A percentile compares a stretch with the other conserved stretches of the same genome.
These are phyloP conservation scores for Hoplodrina blanda DNA, from an alignment of 2,888 invertebrate species.

Conservation along the genomic window DNA sequence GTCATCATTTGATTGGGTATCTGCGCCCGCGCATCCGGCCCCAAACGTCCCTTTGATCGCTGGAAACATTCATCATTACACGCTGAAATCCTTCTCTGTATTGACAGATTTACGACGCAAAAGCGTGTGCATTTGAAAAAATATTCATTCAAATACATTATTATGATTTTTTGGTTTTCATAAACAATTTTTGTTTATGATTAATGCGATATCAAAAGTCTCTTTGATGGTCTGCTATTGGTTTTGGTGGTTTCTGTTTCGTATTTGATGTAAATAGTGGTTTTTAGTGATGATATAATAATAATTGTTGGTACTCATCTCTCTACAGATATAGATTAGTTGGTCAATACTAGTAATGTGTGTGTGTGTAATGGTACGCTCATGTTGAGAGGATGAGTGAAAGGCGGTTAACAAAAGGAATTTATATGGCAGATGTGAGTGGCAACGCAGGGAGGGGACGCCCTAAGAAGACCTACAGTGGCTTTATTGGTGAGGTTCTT, in stretches of 20 bases:
- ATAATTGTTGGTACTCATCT: conserved; percentile 24
- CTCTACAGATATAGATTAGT: conserved; percentile 15
- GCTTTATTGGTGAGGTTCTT: no score
- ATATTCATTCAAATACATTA: conserved; percentile 65
- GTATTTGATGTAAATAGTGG: conserved; percentile 56
- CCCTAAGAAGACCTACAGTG: no score
- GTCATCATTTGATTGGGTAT: conserved; percentile 57
- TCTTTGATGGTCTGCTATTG: conserved; percentile 57
- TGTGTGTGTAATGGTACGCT: not conserved
- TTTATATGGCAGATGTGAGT: no score
- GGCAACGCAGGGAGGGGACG: no score
- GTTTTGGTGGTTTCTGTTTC: conserved; percentile 40
- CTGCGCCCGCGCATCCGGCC: conserved; percentile 61
- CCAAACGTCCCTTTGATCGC: conserved; percentile 68
- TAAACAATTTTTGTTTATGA: conserved; percentile 66
- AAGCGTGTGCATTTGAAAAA: conserved; percentile 63
- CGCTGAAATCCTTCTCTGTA: conserved; percentile 65
- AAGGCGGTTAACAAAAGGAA: not conserved
- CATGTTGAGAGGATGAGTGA: not conserved
- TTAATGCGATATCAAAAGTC: conserved; percentile 62
- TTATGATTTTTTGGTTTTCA: conserved; percentile 59
- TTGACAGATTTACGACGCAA: conserved; percentile 73
- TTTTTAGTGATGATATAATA: conserved; percentile 49
- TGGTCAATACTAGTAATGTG: not conserved
- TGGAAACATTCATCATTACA: conserved; percentile 72